Base-by-base conservation (phyloP, 2,113 vertebrate species). In the Neolamprologus longior region DNA sequence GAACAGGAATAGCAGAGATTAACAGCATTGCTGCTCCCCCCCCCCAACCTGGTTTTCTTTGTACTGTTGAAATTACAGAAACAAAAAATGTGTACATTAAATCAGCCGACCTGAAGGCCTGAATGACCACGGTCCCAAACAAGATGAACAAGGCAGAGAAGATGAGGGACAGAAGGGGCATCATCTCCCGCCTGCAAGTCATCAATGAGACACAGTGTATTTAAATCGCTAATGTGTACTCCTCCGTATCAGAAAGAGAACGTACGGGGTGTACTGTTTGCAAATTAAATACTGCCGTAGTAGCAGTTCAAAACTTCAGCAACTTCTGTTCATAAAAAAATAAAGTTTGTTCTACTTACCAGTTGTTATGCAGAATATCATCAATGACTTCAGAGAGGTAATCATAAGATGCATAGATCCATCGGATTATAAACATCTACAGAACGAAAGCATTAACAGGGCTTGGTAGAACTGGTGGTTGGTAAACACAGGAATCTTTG, bases 141-240 rank as follows among this genome's bases (percentile, higher is more conserved):
- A 99, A 96, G 95, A 99, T 99, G 96, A 99, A 99, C 89, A 99
- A 96, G 0, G 97, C 98, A 0, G 98, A 99, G 95, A 99, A 99
- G 89, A 99, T 97, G 91, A 99, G 95, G 52, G 99, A 99, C 55
- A 99, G 94, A 6, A 99, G 97, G 3, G 98, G 98, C 98, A 99
- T 99, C 98, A 99, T 98, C 89, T 99, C 99, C 86, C 98, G 96
- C 99, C 99, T 99, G 91, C 21, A 96, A 86, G 76, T 42, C 50
- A 83, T 28, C 31, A 85, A 52, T 50, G 28, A 78, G 9, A 78
- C 11, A 5, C 11, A 6, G 33, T 17, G 53, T 24, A 33, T 14
- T 8, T 58, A 19, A 53, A 78, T 78, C 13, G 4, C 33, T 82
- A 12, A 71, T 7, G 7, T 11, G 4, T 45, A 14, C 53, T 66